Base-by-base conservation (phyloP, 2,797 vertebrate genomes). In the Thaleichthys pacificus region DNA sequence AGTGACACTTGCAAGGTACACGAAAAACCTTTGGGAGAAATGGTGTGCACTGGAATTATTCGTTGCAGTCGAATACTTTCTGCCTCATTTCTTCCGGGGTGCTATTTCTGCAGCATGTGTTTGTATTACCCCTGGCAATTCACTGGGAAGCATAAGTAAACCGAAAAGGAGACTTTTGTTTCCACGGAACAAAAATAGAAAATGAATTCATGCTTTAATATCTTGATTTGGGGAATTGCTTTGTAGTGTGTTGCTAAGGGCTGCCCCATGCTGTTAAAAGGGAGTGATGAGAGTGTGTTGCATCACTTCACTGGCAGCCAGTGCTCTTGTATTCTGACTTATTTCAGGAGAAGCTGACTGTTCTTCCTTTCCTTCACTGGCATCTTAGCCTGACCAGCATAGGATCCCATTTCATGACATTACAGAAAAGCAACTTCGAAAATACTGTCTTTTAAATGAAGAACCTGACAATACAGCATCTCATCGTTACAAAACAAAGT, bases 31-130 rank as follows among this genome's bases (percentile, higher is more conserved):
- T 51, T 8, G 51, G 51, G 66, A n/a, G 4, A 5, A 24, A 56
- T 65, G 62, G 56, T 38, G 51, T 68, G 32, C 24, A 24, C 56
- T 28, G 32, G 24, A 61, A 69, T 47, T 0, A 22, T 24, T 21
- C 4, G n/a, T 42, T 30, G 24, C 22, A 66, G 35, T 62, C 26
- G 21, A 62, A 67, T 49, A 21, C 38, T 49, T 68, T 68, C 63
- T 63, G 57, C 19, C 61, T 70, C 17, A 66, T 42, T 68, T 69
- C 30, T 68, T 57, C 51, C 49, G 49, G 42, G 28, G 58, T 67
- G 19, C 35, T 14, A 30, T 65, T 35, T 54, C 26, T 56, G 21
- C 35, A 68, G 56, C 65, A 42, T 67, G 61, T 15, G 15, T 67
- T 71, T 62, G 24, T 62, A 26, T 24, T 66, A 26, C 51, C 65